Evolutionary conservation across 2,797 vertebrate species (phyloP).

Genomic region (Hephaestus fuliginosus): DNA sequence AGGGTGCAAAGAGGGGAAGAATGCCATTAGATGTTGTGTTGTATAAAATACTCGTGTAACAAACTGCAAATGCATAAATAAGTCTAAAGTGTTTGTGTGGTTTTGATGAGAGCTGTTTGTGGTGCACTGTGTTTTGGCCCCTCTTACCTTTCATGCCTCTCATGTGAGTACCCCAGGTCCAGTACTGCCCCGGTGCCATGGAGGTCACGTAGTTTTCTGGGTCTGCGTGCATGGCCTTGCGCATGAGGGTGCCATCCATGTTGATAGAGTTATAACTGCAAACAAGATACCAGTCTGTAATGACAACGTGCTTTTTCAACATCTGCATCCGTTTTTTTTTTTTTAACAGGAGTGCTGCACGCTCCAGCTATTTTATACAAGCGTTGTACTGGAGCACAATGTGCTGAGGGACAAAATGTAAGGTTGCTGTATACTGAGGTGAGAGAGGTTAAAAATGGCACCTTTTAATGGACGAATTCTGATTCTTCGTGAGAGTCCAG

Average conservation of each 20-base stretch:
- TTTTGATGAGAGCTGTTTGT: neutral
- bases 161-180: conserved; percentile 89
- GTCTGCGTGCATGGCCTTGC: conserved; percentile 86
- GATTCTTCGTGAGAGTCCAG: conserved; percentile 89
- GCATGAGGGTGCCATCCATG: conserved; percentile 87
- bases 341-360: neutral
- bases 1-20: neutral
- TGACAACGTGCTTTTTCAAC: conserved; percentile 7
- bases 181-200: conserved; percentile 89
- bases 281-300: conserved; percentile 18
- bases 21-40: neutral
- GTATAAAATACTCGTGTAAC: neutral
- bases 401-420: neutral
- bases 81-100: neutral
- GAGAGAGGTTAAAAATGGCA: conserved; percentile 62
- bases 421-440: neutral
- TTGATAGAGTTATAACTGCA: conserved; percentile 87
- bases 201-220: conserved; percentile 88
- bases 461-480: conserved; percentile 91
- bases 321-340: neutral
- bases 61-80: neutral
- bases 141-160: conserved; percentile 79
- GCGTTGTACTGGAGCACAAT: neutral
- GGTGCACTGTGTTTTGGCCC: neutral
- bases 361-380: neutral